phyloP scores from a whole-genome alignment of 2,797 vertebrate species.

The Gymnoscopelus braueri region DNA sequence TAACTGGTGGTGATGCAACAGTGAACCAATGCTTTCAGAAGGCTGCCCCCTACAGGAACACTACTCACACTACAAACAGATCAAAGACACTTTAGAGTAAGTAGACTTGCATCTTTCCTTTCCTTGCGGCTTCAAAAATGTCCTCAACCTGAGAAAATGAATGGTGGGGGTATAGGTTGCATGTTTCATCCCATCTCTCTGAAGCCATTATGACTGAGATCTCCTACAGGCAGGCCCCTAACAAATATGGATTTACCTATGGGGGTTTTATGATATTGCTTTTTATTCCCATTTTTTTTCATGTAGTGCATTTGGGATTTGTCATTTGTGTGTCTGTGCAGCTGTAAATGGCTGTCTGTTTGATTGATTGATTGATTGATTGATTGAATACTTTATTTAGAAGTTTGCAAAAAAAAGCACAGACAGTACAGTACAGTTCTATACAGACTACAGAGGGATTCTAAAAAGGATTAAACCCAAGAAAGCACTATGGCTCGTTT shows the following conservation, averaged over 20 bases:
- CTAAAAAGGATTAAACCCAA: too few species aligned
- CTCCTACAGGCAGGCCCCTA: conserved; percentile 35
- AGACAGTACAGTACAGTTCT: too few species aligned
- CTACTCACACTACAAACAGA: conserved; percentile 77
- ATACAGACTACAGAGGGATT: too few species aligned
- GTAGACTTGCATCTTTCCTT: conserved; percentile 58
- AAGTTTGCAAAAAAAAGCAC: too few species aligned
- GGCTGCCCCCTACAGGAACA: conserved; percentile 80
- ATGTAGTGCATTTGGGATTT: conserved; percentile 4
- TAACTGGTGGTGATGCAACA: conserved; percentile 84
- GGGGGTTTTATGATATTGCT: conserved; percentile 32
- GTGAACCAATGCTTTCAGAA: conserved; percentile 83
- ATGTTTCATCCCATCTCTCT: conserved; percentile 55
- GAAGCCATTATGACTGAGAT: conserved; percentile 30
- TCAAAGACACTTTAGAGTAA: conserved; percentile 75
- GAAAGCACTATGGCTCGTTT: too few species aligned
- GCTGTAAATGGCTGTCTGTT: background rate
- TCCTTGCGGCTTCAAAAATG: conserved; percentile 61
- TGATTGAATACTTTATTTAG: too few species aligned
- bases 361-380: too few species aligned
- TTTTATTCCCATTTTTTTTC: conserved; percentile 39
- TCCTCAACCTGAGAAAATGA: conserved; percentile 67
- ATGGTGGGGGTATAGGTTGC: conserved; percentile 47
- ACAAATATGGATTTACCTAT: conserved; percentile 33
- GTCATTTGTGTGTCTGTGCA: conserved; percentile 12